Evolutionary conservation across 2,888 invertebrate species (phyloP).

Genomic region (Leistus spinibarbis): DNA sequence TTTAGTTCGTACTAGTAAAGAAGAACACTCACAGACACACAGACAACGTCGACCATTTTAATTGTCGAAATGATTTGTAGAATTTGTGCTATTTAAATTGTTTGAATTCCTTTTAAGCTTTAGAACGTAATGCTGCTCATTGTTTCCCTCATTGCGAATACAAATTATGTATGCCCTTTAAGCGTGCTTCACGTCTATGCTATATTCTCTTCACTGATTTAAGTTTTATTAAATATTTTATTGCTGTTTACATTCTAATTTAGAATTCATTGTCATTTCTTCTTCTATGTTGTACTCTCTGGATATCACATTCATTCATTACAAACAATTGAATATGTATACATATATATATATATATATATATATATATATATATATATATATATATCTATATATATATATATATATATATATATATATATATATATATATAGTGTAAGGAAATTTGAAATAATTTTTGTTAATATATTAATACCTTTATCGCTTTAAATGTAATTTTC

Average conservation of each 20-base stretch:
- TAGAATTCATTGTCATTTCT: background rate
- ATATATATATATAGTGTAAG: no score
- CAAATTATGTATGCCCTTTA: slow-evolving; percentile 30
- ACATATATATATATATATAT: slow-evolving; percentile 12
- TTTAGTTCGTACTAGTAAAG: background rate
- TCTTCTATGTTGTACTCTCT: background rate
- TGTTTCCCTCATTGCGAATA: slow-evolving; percentile 17
- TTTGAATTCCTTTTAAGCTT: slow-evolving; percentile 18
- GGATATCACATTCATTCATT: background rate
- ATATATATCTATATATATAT: slow-evolving; percentile 8
- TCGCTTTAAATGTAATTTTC: no score
- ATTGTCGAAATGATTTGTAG: slow-evolving; percentile 32
- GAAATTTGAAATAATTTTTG: no score
- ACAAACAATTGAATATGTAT: background rate
- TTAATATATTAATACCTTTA: no score
- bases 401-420: background rate
- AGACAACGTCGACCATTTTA: slow-evolving; percentile 29
- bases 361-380: slow-evolving; percentile 14
- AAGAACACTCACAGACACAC: background rate
- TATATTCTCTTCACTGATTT: background rate
- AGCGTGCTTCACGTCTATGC: background rate
- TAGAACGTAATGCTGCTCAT: slow-evolving; percentile 7
- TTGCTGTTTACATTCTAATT: background rate
- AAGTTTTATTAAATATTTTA: background rate
- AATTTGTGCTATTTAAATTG: slow-evolving; percentile 27